A percentile compares a stretch with the other conserved stretches of the same genome.
Evolutionary conservation across 2,113 vertebrate species (phyloP).

Genomic region (Lamprologus callipterus): DNA sequence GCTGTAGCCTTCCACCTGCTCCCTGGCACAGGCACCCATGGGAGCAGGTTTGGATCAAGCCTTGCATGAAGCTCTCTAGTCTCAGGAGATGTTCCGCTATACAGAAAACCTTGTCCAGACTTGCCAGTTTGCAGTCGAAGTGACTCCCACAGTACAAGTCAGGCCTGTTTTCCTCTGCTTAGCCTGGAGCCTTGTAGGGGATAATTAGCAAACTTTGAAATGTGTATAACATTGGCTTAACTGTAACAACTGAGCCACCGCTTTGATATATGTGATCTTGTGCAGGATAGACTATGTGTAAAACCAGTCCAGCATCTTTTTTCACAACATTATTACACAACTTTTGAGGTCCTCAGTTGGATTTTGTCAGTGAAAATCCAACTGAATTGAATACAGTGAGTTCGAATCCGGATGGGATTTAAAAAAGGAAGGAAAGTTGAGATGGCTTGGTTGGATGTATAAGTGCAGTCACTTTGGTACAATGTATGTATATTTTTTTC

Average conservation of each 20-base stretch:
- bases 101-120: conserved; percentile 48
- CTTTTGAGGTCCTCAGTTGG: neutral
- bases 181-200: conserved; percentile 22
- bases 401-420: neutral
- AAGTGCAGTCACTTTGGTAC: neutral
- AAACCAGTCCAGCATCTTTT: neutral
- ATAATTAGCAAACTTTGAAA: conserved; percentile 47
- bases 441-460: fast-evolving
- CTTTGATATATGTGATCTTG: neutral
- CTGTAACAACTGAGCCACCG: conserved; percentile 53
- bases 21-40: conserved; percentile 12
- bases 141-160: conserved; percentile 42
- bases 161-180: conserved; percentile 55
- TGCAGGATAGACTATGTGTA: neutral
- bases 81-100: conserved; percentile 24
- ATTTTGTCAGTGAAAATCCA: neutral
- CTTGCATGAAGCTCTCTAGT: neutral
- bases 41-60: conserved; percentile 33
- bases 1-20: conserved; percentile 44
- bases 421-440: neutral
- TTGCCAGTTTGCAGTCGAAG: conserved; percentile 29
- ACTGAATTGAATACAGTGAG: neutral
- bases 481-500: neutral
- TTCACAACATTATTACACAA: neutral
- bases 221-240: conserved; percentile 32